phyloP scores from a whole-genome alignment of 1,140 invertebrate species.

The Metaphire vulgaris region DNA sequence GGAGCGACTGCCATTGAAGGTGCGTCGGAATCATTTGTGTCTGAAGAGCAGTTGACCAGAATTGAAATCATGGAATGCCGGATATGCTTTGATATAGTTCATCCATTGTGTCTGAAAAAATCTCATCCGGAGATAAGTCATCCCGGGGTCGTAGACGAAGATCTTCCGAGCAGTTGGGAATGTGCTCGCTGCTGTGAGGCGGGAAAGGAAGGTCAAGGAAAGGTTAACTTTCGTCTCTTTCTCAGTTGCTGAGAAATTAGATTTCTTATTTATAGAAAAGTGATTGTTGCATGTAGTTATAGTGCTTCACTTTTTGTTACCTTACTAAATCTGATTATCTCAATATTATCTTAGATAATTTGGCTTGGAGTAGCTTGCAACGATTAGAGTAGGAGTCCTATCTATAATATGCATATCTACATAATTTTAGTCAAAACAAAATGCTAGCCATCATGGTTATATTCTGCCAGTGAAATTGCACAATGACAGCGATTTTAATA shows the following conservation, averaged over 20 bases:
- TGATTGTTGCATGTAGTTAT: too few relatives aligned
- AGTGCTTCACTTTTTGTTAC: background rate
- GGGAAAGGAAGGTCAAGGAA: slow-evolving; percentile 42
- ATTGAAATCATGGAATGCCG: slow-evolving; percentile 69
- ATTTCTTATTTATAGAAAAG: background rate
- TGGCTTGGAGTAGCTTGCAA: background rate
- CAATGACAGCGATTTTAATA: too few relatives aligned
- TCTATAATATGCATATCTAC: background rate
- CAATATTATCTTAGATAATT: background rate
- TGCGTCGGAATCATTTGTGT: background rate
- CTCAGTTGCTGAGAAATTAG: background rate
- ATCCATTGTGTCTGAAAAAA: slow-evolving; percentile 66
- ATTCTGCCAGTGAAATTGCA: too few relatives aligned
- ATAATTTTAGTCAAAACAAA: too few relatives aligned
- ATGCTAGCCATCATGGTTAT: too few relatives aligned
- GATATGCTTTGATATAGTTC: slow-evolving; percentile 86
- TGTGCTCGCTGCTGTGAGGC: slow-evolving; percentile 71
- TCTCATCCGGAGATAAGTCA: slow-evolving; percentile 38
- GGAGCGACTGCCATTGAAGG: too few relatives aligned
- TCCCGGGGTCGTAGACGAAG: slow-evolving; percentile 75
- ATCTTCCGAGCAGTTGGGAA: slow-evolving; percentile 94
- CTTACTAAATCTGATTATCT: background rate
- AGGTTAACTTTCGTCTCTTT: background rate
- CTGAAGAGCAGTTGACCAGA: background rate
- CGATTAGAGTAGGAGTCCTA: background rate